Base-by-base conservation (phyloP, 1,140 invertebrate species). In the Drosophila mauritiana region DNA sequence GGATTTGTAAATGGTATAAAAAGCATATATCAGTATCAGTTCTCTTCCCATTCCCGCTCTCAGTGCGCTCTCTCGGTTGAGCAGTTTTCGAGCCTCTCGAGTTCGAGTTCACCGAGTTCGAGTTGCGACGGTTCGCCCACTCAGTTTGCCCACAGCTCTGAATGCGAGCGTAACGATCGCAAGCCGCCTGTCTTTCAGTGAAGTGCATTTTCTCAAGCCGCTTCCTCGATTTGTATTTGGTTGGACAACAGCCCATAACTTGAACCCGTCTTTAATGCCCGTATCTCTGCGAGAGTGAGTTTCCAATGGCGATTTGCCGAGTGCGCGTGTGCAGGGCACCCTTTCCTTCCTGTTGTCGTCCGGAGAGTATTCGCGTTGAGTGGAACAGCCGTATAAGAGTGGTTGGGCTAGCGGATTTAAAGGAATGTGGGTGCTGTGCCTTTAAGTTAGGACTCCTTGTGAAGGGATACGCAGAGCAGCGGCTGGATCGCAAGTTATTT, bases 221-320 rank as follows among this genome's bases (percentile, higher is more conserved):
- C 55, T 55, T 45, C 22, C 25, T 15, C 3, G 43, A 11, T 17
- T 49, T 22, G 12, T 17, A 25, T 13, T 68, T 55, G 39, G 64
- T 56, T 42, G 52, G 54, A 13, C 31, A 11, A n/a, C 20, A 49
- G 43, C 51, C 56, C n/a, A 15, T 34, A 70, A 17, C 65, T n/a
- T 13, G 37, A 48, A 42, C 5, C n/a, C 20, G 12, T 31, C 13
- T 53, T 49, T 37, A 43, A 15, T 68, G 25, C n/a, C 34, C 27
- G 39, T 25, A 70, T 40, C 42, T 65, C 34, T 11, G n/a, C 37
- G 65, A 70, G 67, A 69, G 67, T 70, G 67, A 70, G 67, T 70
- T 70, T 34, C 15, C 4, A n/a, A 8, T 54, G 36, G 17, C 22
- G 51, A 27, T 31, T 67, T 13, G 22, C 17, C 31, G 13, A 25